Conservation (phyloP, 1,140 invertebrate species). For the Dreissena polymorpha region DNA sequence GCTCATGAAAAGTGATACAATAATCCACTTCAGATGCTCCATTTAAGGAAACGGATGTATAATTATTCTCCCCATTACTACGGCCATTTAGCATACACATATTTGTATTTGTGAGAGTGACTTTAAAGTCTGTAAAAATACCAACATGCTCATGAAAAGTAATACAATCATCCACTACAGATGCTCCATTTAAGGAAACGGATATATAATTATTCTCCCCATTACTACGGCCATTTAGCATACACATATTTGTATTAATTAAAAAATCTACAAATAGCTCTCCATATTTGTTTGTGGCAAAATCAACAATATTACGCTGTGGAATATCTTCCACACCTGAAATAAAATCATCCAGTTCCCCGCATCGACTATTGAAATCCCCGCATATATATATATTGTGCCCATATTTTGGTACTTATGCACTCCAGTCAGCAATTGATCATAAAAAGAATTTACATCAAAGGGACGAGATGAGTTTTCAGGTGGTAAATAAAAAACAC, state of each 20-base stretch:
- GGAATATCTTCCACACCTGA: constrained; percentile 53
- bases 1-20: too few species aligned
- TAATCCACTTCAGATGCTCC: too few species aligned
- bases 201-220: constrained; percentile 44
- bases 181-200: constrained; percentile 46
- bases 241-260: constrained; percentile 51
- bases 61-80: too few species aligned
- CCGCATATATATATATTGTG: constrained; percentile 38
- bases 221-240: constrained; percentile 47
- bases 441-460: constrained; percentile 33
- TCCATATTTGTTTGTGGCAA: constrained; percentile 44
- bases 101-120: too few species aligned
- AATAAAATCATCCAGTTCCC: constrained; percentile 48
- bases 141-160: constrained; percentile 19
- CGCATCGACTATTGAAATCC: constrained; percentile 48
- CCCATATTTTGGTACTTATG: constrained; percentile 39
- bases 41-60: too few species aligned
- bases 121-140: constrained; percentile 21
- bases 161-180: constrained; percentile 55
- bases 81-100: too few species aligned
- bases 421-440: constrained; percentile 27
- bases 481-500: constrained; percentile 53
- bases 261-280: constrained; percentile 54
- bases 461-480: constrained; percentile 26
- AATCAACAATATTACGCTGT: constrained; percentile 35